Evolutionary conservation across 1,140 invertebrate genomes (phyloP).

Genomic region (Cephus cinctus): DNA sequence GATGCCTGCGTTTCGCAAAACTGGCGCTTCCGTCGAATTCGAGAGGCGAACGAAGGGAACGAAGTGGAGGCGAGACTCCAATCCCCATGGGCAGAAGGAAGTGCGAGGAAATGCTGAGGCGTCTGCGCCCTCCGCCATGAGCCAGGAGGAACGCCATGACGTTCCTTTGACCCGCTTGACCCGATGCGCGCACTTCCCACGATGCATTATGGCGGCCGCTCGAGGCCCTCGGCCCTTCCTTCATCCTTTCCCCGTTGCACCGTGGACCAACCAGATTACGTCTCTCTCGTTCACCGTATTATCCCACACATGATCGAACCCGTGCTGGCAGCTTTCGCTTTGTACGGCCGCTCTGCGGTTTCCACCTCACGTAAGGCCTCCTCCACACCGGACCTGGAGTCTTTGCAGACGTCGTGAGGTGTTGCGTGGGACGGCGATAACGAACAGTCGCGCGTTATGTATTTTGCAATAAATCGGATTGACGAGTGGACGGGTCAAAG

Average conservation of each 20-base stretch:
- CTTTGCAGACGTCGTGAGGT: no score
- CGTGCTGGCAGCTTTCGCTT: background rate
- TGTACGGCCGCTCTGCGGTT: slow-evolving; percentile 9
- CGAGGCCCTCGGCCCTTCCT: slow-evolving; percentile 19
- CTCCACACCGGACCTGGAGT: no score
- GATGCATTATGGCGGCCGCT: slow-evolving; percentile 25
- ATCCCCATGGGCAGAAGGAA: slow-evolving; percentile 19
- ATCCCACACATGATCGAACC: slow-evolving; percentile 47
- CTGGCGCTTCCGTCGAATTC: slow-evolving; percentile 16
- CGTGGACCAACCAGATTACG: background rate
- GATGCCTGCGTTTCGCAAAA: background rate
- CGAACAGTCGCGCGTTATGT: no score
- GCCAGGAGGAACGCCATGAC: slow-evolving; percentile 43
- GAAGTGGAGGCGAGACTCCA: slow-evolving; percentile 21
- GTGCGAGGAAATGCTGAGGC: slow-evolving; percentile 20
- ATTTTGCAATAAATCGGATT: no score
- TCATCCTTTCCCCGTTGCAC: slow-evolving; percentile 13
- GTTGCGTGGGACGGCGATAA: no score
- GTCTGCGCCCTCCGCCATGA: slow-evolving; percentile 27
- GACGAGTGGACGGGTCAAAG: no score
- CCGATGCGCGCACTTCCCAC: slow-evolving; percentile 39
- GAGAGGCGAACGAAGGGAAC: slow-evolving; percentile 15
- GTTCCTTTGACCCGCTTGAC: slow-evolving; percentile 54
- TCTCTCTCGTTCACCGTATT: slow-evolving; percentile 30
- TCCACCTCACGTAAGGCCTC: no score